phyloP scores from a whole-genome alignment of 2,888 invertebrate species.

The Sipha maydis region DNA sequence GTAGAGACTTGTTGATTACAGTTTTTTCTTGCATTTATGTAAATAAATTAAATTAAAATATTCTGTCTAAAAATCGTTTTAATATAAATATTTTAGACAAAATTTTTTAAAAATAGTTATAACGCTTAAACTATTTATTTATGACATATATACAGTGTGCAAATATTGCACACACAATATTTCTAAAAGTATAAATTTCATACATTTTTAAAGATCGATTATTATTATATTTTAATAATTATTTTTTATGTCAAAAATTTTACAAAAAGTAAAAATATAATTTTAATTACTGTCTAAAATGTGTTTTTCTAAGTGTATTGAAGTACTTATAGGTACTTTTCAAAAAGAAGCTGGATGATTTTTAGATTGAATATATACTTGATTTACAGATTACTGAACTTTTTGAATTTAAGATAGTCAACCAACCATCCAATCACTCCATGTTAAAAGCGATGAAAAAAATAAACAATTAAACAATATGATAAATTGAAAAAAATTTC shows the following conservation, averaged over 20 bases:
- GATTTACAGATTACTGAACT: not conserved
- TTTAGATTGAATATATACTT: not conserved
- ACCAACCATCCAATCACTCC: slow-evolving; percentile 8
- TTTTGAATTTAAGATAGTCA: slow-evolving; percentile 3
- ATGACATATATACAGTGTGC: no score
- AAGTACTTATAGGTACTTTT: not conserved
- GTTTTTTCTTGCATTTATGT: no score
- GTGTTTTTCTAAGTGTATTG: not conserved
- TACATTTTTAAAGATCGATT: not conserved
- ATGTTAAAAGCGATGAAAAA: slow-evolving; percentile 4
- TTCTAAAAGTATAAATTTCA: not conserved
- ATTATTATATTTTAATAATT: not conserved
- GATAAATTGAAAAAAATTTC: slow-evolving; percentile 2
- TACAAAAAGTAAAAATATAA: not conserved
- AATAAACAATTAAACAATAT: slow-evolving; percentile 10
- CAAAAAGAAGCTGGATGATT: not conserved
- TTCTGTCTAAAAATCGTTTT: no score
- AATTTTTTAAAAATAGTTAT: not conserved
- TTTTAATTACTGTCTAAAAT: not conserved
- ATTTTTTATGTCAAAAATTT: not conserved
- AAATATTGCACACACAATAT: no score
- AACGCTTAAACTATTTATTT: not conserved
- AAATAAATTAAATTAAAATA: no score
- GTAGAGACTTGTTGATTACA: no score
- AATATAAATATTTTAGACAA: no score